Percentiles rank a stretch among this genome's conserved stretches.
Conservation (phyloP, 2,888 invertebrate species). For the Criorhina ranunculi region DNA sequence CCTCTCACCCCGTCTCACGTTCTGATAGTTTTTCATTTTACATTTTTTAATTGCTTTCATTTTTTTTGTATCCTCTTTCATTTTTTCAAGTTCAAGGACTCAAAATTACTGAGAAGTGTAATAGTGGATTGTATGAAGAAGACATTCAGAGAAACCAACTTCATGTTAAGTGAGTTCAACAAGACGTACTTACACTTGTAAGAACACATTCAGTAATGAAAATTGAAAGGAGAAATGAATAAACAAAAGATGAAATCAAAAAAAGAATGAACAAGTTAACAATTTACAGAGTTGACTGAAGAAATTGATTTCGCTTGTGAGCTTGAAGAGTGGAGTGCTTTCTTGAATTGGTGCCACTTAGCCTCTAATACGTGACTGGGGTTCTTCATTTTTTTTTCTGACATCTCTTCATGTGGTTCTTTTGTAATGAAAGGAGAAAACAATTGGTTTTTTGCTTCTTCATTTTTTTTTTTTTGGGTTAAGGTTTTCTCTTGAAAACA, state of each 20-base stretch:
- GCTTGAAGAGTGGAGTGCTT: slow-evolving; percentile 29
- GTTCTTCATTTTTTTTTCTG: slow-evolving; percentile 50
- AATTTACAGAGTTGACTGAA: slow-evolving; percentile 25
- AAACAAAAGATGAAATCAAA: slow-evolving; percentile 28
- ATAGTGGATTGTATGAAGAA: slow-evolving; percentile 24
- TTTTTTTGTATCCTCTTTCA: slow-evolving; percentile 4
- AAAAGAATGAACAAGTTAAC: slow-evolving; percentile 45
- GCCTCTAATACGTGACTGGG: slow-evolving; percentile 68
- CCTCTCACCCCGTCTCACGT: slow-evolving; percentile 31
- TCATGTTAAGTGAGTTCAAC: slow-evolving; percentile 62
- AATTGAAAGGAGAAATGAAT: slow-evolving; percentile 10
- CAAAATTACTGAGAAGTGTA: slow-evolving; percentile 23
- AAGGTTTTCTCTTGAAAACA: slow-evolving; percentile 60
- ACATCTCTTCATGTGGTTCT: slow-evolving; percentile 44
- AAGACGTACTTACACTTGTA: slow-evolving; percentile 38
- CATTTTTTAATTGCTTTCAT: slow-evolving; percentile 43
- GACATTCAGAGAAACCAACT: slow-evolving; percentile 65
- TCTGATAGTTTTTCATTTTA: slow-evolving; percentile 30
- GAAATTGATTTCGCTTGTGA: slow-evolving; percentile 63
- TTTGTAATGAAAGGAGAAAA: slow-evolving; percentile 59
- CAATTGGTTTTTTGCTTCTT: too few relatives aligned
- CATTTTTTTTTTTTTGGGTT: slow-evolving; percentile 43
- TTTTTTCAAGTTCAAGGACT: slow-evolving; percentile 72
- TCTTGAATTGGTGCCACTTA: slow-evolving; percentile 67
- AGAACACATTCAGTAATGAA: slow-evolving; percentile 18